Evolutionary conservation across 2,888 invertebrate genomes (phyloP), one percentile per base, ranked within the genome.

Genomic region (Melinaea menophilus): DNA sequence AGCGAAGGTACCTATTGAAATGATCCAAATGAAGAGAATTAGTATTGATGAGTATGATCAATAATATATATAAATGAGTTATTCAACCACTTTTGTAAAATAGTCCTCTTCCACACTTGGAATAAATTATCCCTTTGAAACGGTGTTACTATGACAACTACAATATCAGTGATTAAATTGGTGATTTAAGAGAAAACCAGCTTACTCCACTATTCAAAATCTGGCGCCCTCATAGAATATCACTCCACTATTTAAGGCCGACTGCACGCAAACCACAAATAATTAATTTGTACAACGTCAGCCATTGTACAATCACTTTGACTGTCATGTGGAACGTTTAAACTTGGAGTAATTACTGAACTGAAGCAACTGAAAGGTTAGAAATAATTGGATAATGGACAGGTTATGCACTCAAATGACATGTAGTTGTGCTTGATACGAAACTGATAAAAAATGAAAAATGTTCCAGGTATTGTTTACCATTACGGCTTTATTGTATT

Each of bases 371-470:
- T 88, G 86, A 90, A 90, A 89, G 90, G 90, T 90, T 89, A 88
- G 82, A 88, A 85, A 88, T 89, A 88, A 90, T 90, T 88, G 89
- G 88, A 89, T 89, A 90, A 90, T 88, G 71, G 79, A 78, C 78
- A 77, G 81, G 80, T 81, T 86, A 86, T 86, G 83, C 84, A 80
- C 80, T 72, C 74, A 84, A 87, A 86, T 86, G 85, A 85, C 84
- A 81, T 79, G 78, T 79, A 51, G 51, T 80, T 79, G 76, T 76
- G 72, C 75, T 77, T 76, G 81, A 78, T 79, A 75, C 57, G 61
- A 74, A 75, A 69, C 72, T 72, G 71, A 68, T 68, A 68, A 68
- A 68, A 68, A 68, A 68, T 65, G 58, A 46, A 66, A 66, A 64
- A 41, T 41, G 41, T 41, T 41, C 41, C 41, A 3, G 7, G 41